A percentile compares a stretch with the other conserved stretches of the same genome.
Evolutionary conservation across 2,113 vertebrate genomes (phyloP).

Genomic region (Cisticola juncidis): DNA sequence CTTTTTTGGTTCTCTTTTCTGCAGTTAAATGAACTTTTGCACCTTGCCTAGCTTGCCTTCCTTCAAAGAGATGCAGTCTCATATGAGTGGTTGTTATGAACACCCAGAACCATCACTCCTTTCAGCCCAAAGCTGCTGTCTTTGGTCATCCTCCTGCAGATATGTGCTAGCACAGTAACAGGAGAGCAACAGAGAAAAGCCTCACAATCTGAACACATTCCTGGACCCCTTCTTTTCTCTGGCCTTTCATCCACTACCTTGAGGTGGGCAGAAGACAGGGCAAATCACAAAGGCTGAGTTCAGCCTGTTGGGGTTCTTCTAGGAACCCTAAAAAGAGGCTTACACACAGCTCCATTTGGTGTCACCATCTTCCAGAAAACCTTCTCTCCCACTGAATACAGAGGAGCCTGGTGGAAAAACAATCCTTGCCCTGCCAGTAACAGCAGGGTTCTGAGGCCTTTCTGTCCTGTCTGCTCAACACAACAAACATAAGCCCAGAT

Average conservation of each 20-base stretch:
- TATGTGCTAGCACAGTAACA: fast-evolving
- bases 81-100: not conserved
- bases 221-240: not conserved
- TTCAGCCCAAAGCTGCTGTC: not conserved
- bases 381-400: not conserved
- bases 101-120: not conserved
- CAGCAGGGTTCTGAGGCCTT: not conserved
- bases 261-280: not conserved
- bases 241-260: not conserved
- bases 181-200: not conserved
- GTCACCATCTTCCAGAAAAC: not conserved
- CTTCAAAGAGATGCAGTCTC: not conserved
- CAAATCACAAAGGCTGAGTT: not conserved
- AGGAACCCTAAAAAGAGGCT: not conserved
- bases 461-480: not conserved
- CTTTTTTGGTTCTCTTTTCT: not conserved
- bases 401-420: not conserved
- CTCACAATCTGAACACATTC: not conserved
- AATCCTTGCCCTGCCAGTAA: not conserved
- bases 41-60: not conserved
- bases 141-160: not conserved
- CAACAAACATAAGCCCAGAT: not conserved
- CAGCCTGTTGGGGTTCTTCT: not conserved
- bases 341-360: not conserved
- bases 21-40: not conserved